These are phyloP conservation scores for Drosophila meridiana DNA, from an alignment of 2,888 invertebrate genomes.

Conservation along the genomic window DNA sequence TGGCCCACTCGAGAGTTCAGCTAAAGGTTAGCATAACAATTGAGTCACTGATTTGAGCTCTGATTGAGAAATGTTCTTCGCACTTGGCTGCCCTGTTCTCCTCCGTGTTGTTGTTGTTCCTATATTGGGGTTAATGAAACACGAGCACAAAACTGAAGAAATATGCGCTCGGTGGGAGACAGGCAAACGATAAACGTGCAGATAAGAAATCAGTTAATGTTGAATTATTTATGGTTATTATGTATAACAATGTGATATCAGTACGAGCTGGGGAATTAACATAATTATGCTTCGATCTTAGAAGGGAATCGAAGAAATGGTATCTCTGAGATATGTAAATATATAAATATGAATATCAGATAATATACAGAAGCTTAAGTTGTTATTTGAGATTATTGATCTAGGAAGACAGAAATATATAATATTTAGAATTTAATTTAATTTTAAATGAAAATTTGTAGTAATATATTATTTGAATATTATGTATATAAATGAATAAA, in stretches of 20 bases:
- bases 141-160: constrained; percentile 10
- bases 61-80: constrained; percentile 31
- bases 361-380: neutral
- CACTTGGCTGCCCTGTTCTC: constrained; percentile 1
- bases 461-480: no score
- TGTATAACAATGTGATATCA: constrained; percentile 4
- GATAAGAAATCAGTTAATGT: constrained; percentile 23
- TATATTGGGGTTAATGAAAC: constrained; percentile 45
- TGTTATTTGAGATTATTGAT: neutral
- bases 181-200: neutral
- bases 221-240: constrained; percentile 25
- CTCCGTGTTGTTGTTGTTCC: neutral
- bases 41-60: constrained; percentile 34
- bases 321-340: neutral
- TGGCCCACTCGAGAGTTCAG: constrained; percentile 42
- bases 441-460: no score
- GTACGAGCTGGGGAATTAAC: neutral
- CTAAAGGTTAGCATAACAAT: constrained; percentile 46
- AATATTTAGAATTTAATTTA: neutral
- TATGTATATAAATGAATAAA: no score
- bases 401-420: neutral
- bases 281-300: neutral
- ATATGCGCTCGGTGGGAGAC: constrained; percentile 29
- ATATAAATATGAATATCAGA: neutral
- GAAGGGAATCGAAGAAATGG: neutral